Evolutionary conservation across 1,140 invertebrate genomes (phyloP).

Genomic region (Formica selysi): DNA sequence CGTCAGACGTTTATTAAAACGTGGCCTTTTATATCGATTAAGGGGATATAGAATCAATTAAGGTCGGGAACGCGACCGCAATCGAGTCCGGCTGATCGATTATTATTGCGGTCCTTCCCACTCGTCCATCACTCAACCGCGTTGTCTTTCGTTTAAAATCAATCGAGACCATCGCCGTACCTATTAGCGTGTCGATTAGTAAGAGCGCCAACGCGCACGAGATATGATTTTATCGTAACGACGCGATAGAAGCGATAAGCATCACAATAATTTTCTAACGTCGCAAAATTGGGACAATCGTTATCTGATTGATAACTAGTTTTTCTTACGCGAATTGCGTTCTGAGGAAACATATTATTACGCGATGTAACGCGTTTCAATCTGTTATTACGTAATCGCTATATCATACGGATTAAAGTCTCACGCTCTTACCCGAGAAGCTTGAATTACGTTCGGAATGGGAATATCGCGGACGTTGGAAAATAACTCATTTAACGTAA

Average conservation of each 20-base stretch:
- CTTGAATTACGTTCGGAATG: background rate
- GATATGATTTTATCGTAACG: constrained; percentile 24
- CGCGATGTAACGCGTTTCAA: background rate
- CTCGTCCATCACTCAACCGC: constrained; percentile 28
- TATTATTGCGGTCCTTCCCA: constrained; percentile 52
- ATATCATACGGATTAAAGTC: background rate
- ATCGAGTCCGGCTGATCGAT: constrained; percentile 41
- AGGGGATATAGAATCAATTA: constrained; percentile 57
- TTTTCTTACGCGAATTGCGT: constrained; percentile 3
- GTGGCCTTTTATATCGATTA: constrained; percentile 43
- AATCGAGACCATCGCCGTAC: constrained; percentile 51
- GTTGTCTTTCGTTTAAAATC: constrained; percentile 58
- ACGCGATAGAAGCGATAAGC: constrained; percentile 41
- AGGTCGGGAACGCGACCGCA: background rate
- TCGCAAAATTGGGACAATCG: constrained; percentile 33
- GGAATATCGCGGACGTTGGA: background rate
- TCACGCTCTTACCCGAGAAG: constrained; percentile 6
- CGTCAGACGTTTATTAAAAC: constrained; percentile 53
- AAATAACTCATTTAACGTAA: constrained; percentile 39
- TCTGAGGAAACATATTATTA: constrained; percentile 27
- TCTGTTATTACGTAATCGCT: constrained; percentile 6
- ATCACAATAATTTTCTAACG: constrained; percentile 33
- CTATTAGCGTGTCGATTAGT: constrained; percentile 60
- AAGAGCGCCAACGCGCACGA: constrained; percentile 31
- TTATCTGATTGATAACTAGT: constrained; percentile 48